Percentiles rank a stretch among this genome's conserved stretches.
Evolutionary conservation across 2,113 vertebrate species (phyloP).

Genomic region (Corynorhinus townsendii): DNA sequence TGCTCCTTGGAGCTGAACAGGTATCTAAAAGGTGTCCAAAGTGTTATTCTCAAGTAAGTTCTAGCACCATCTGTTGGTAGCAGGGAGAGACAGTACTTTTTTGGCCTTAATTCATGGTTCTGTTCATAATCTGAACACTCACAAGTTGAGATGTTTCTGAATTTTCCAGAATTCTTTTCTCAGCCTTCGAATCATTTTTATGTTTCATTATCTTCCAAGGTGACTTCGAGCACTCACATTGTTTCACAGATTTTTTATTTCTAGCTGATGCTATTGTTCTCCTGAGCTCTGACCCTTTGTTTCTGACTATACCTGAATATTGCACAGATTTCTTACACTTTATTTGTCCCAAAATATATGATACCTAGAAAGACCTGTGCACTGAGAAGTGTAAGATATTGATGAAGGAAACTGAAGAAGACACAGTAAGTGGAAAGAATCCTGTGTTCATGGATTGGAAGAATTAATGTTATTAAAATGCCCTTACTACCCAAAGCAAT

Average conservation of each 20-base stretch:
- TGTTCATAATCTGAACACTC: background rate
- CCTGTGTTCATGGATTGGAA: background rate
- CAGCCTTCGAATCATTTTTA: background rate
- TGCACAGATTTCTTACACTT: background rate
- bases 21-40: background rate
- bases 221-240: background rate
- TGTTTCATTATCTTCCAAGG: background rate
- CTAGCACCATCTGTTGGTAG: background rate
- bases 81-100: background rate
- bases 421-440: background rate
- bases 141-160: slow-evolving; percentile 1
- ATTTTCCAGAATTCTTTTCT: slow-evolving; percentile 16
- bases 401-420: background rate
- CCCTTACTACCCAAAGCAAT: background rate
- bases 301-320: background rate
- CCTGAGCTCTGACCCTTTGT: background rate
- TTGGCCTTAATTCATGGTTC: background rate
- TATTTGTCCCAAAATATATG: background rate
- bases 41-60: background rate
- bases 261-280: background rate
- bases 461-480: background rate
- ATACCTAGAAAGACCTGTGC: background rate
- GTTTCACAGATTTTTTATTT: background rate
- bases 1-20: background rate
- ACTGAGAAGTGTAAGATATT: background rate